Base-by-base conservation (phyloP, 2,797 vertebrate species). In the Alosa sapidissima region DNA sequence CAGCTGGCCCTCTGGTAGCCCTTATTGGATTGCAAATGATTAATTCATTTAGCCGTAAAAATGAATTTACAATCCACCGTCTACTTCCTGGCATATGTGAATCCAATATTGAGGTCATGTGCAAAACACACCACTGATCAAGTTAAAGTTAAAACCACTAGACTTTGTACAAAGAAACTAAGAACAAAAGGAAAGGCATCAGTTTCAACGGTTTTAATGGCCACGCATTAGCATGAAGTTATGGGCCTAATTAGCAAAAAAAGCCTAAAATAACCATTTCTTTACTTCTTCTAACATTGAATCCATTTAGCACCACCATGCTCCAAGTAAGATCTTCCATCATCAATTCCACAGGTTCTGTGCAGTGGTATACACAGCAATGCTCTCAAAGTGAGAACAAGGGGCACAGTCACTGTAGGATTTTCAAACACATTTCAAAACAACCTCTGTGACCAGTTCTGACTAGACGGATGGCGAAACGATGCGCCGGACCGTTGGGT, bases 1-100 rank as follows among this genome's bases (percentile, higher is more conserved):
- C 85, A 86, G 82, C 82, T 86, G 85, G 62, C 41, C 54, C 55
- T 51, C 55, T 72, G 60, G n/a, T n/a, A n/a, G 55, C 41, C 65
- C 51, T 83, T 62, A 83, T 83, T 81, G 7, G 81, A 86, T 84
- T 84, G 51, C 55, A 21, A 21, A 65, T 45, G 62, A 48, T 48
- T 48, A 83, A 83, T 84, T 54, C 33, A 83, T 36, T 54, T n/a
- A 82, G 78, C 72, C 28, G 19, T 58, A 81, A 84, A 81, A 55
- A 41, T 81, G 83, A 41, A 58, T 81, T 84, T 75, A 58, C n/a
- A 45, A 78, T 5, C 8, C 41, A 83, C 58, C 24, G 41, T 51
- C 28, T 47, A 9, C 48, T 47, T 75, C 65, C 81, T 33, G 60
- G 24, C 82, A 68, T n/a, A 45, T 19, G n/a, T 68, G 11, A n/a